These are phyloP conservation scores for Hoplostethus atlanticus DNA, from an alignment of 2,797 vertebrate genomes.

Conservation along the genomic window DNA sequence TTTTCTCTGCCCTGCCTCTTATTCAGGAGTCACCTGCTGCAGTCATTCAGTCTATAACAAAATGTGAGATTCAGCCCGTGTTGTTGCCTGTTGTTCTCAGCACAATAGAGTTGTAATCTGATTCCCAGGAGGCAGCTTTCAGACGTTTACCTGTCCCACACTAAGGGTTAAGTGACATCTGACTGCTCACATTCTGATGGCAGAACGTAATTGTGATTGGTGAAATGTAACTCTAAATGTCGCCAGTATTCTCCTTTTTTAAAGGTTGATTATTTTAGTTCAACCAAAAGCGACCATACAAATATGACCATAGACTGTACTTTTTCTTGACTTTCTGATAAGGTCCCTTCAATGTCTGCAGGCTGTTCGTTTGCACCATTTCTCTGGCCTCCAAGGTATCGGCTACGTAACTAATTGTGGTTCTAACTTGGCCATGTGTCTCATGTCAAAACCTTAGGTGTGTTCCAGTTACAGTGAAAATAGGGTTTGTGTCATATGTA, in stretches of 20 bases:
- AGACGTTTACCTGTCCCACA: background rate
- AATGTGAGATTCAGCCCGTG: conserved; percentile 15
- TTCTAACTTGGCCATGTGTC: background rate
- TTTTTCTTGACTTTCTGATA: background rate
- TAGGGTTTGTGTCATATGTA: conserved; percentile 3
- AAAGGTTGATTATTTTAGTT: too few species aligned
- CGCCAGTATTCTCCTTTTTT: too few species aligned
- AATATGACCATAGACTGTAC: background rate
- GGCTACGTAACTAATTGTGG: background rate
- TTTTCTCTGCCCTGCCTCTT: conserved; percentile 18
- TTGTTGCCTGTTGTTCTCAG: conserved; percentile 25
- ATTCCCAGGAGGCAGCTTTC: conserved; percentile 24
- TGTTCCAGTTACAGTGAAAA: background rate
- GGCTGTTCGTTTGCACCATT: background rate
- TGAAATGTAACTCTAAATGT: too few species aligned
- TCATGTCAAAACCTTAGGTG: background rate
- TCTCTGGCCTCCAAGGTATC: background rate
- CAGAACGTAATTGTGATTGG: background rate
- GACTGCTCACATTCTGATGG: conserved; percentile 2
- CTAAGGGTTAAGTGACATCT: background rate
- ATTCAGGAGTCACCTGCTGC: conserved; percentile 44
- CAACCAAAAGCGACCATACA: too few species aligned
- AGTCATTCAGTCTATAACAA: conserved; percentile 42
- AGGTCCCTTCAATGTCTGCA: background rate
- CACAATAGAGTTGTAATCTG: conserved; percentile 29